These are phyloP conservation scores for Saccopteryx bilineata DNA, from an alignment of 2,113 vertebrate species.

Conservation along the genomic window DNA sequence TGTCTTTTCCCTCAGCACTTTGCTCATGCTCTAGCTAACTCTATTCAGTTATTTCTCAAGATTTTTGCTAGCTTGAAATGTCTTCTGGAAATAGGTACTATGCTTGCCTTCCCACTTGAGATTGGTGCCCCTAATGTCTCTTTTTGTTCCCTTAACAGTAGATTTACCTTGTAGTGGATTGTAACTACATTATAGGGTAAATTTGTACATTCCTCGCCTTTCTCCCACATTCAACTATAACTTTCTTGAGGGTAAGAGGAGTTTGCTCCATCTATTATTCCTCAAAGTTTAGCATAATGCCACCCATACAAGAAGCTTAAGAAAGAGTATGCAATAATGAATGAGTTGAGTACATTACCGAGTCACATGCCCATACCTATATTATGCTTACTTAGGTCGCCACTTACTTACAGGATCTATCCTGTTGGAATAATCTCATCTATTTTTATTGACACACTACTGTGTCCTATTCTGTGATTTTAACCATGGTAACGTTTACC, in stretches of 20 bases:
- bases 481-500: neutral
- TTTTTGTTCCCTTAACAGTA: neutral
- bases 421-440: neutral
- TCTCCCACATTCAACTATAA: neutral
- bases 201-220: neutral
- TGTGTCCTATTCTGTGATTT: neutral
- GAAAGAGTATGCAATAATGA: neutral
- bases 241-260: neutral
- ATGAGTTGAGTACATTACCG: neutral
- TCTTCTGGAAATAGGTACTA: neutral
- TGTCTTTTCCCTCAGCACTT: neutral
- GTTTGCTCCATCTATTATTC: neutral
- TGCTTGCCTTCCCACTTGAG: neutral
- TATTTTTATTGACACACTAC: neutral
- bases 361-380: neutral
- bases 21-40: neutral
- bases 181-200: neutral
- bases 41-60: neutral
- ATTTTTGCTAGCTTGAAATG: neutral
- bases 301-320: neutral
- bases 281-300: neutral
- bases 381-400: neutral
- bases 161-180: neutral
- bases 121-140: accelerated
- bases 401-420: neutral